Evolutionary conservation across 2,797 vertebrate species (phyloP).

Genomic region (Austrolebias charrua): DNA sequence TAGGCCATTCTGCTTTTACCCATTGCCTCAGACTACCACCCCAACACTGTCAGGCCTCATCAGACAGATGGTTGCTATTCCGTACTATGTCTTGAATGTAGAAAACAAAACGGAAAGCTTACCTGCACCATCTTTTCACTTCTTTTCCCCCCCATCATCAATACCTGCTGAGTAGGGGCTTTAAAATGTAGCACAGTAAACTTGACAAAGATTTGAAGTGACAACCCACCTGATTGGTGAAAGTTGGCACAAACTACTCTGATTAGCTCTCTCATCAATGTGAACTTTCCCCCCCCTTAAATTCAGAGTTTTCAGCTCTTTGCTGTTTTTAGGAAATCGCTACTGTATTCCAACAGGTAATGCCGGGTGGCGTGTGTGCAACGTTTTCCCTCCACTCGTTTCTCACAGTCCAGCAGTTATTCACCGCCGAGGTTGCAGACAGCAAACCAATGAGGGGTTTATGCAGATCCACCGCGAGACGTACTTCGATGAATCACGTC

Average conservation of each 20-base stretch:
- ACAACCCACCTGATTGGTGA: conserved; percentile 43
- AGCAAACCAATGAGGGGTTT: conserved; percentile 70
- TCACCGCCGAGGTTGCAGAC: conserved; percentile 57
- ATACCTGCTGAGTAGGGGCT: conserved; percentile 26
- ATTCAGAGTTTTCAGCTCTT: conserved; percentile 2
- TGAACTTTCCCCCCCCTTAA: conserved; percentile 8
- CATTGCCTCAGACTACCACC: conserved; percentile 35
- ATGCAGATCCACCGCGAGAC: conserved; percentile 62
- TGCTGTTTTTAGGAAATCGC: conserved; percentile 17
- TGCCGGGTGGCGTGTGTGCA: conserved; percentile 33
- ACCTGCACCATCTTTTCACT: conserved; percentile 32
- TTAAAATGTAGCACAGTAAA: conserved; percentile 25
- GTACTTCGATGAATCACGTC: conserved; percentile 63
- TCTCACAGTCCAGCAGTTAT: conserved; percentile 60
- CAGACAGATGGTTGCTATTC: conserved; percentile 28
- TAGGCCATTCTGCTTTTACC: conserved; percentile 24
- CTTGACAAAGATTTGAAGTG: conserved; percentile 43
- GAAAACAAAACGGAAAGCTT: conserved; percentile 19
- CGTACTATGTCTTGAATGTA: conserved; percentile 24
- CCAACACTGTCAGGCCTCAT: conserved; percentile 47
- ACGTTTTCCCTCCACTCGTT: conserved; percentile 51
- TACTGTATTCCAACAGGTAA: conserved; percentile 30
- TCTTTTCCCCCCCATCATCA: conserved; percentile 39
- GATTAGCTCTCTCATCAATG: conserved; percentile 34
- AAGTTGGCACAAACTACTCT: conserved; percentile 29